Base-by-base conservation (phyloP, 1,140 invertebrate genomes). In the Camponotus floridanus region DNA sequence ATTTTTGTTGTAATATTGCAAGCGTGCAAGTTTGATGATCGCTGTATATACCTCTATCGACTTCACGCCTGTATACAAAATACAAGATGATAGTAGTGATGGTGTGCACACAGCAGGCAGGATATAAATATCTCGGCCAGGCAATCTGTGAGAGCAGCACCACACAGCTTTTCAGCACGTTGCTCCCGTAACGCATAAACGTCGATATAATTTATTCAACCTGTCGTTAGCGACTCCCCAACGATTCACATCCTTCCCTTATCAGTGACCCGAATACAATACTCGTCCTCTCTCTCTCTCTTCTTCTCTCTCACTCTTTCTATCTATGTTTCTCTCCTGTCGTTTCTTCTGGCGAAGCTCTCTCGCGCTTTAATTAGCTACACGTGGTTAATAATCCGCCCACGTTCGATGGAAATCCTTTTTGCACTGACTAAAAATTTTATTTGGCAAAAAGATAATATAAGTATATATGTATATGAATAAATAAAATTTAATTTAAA, bases 181-280 rank as follows among this genome's bases (percentile, higher is more conserved):
- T 68, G 73, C 42, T 74, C 64, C 71, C 31, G 26, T 83, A 79
- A 83, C 84, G 71, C 76, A 78, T 71, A 88, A 86, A 68, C 51
- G 78, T 89, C 87, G 65, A 79, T 88, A 88, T 89, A 89, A 89
- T 89, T 89, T 89, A 89, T 89, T 89, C 87, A 89, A 86, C 76
- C 76, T 89, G 87, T 89, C 76, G 71, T 89, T 89, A 83, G 84
- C 76, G 79, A 81, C 76, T 51, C 48, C 84, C 36, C 87, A 89
- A 89, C 88, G 87, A 89, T 65, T 89, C 88, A 89, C 70, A 89
- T 89, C 88, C 88, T 88, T 89, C 78, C 88, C 88, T 83, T 86
- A 89, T 88, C 85, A 45, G 33, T 88, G 88, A 89, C 87, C 88
- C 87, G 83, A 89, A 89, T 89, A 71, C 26, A 57, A 36, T 31